Evolutionary conservation across 2,888 invertebrate species (phyloP), one percentile per base, ranked within the genome.

Genomic region (Mimas tiliae): DNA sequence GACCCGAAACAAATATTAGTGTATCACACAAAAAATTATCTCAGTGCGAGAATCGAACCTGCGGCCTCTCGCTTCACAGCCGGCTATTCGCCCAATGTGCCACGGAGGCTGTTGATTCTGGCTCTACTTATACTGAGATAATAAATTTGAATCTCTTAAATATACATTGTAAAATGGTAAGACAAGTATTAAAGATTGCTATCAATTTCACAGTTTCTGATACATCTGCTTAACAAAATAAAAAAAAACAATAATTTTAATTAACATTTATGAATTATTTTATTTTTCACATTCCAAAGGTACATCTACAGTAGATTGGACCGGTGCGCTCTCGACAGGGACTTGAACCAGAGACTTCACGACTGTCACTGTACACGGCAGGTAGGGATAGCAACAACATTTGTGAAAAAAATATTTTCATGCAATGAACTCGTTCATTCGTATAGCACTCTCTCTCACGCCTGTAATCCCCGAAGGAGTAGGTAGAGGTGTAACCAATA

Each of bases 261-360:
- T 68, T 66, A 66, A 65, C 19, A 67, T 63, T 21, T 62, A 53
- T 62, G 51, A 53, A 51, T 69, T 67, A 55, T 70, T 64, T 52
- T 64, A 70, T 69, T 70, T 63, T 55, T 48, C 67, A 74, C 73
- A 72, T 75, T 74, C 72, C 72, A 53, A 58, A 65, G 63, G 65
- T 66, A 68, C 67, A 69, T 67, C 21, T 62, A 52, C 68, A 63
- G 71, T 71, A 72, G 70, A 73, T 76, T 76, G 72, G 75, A 74
- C 78, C 77, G 78, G 79, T 74, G 75, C 71, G 74, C 71, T 75
- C 71, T 67, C 81, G 82, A 83, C 83, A 80, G 78, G 70, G 69
- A 70, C 70, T 76, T 78, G 75, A 75, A 76, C 74, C 70, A 63
- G 67, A 73, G 79, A 76, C 76, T 79, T 75, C 69, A 64, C 68